Evolutionary conservation across 2,888 invertebrate genomes (phyloP).

Genomic region (Lacanobia oleracea): DNA sequence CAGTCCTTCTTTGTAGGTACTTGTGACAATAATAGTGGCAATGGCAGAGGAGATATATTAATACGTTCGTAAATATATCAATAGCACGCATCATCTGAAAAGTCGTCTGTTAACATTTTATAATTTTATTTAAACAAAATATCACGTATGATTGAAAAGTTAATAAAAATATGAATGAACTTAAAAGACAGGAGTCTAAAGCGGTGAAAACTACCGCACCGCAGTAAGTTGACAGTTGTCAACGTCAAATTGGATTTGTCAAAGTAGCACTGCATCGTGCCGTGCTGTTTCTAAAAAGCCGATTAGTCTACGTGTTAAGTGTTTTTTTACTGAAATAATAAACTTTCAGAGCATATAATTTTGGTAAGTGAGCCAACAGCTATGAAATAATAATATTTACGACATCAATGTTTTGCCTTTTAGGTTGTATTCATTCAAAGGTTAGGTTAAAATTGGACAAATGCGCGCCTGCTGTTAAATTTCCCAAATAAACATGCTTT

Average conservation of each 20-base stretch:
- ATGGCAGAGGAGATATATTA: no score
- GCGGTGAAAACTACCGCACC: neutral
- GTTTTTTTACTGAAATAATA: conserved; percentile 21
- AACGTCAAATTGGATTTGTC: conserved; percentile 39
- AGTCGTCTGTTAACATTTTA: neutral
- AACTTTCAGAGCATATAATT: conserved; percentile 9
- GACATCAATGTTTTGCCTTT: neutral
- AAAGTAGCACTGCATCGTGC: conserved; percentile 33
- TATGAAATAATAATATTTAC: neutral
- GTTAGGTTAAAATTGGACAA: conserved; percentile 41
- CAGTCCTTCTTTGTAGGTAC: no score
- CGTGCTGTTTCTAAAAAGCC: conserved; percentile 36
- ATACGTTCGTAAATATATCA: no score
- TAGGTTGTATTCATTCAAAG: conserved; percentile 24
- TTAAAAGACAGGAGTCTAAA: conserved; percentile 39
- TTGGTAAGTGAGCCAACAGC: conserved; percentile 31
- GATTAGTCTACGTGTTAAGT: conserved; percentile 56
- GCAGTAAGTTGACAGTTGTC: conserved; percentile 13
- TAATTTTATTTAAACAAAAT: no score
- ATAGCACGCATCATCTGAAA: no score
- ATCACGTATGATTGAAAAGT: neutral
- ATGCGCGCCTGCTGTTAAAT: conserved; percentile 2
- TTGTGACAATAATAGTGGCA: no score
- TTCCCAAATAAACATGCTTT: conserved; percentile 3
- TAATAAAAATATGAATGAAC: neutral